Evolutionary conservation across 1,140 invertebrate species (phyloP).

Genomic region (Drosophila subpulchrella): DNA sequence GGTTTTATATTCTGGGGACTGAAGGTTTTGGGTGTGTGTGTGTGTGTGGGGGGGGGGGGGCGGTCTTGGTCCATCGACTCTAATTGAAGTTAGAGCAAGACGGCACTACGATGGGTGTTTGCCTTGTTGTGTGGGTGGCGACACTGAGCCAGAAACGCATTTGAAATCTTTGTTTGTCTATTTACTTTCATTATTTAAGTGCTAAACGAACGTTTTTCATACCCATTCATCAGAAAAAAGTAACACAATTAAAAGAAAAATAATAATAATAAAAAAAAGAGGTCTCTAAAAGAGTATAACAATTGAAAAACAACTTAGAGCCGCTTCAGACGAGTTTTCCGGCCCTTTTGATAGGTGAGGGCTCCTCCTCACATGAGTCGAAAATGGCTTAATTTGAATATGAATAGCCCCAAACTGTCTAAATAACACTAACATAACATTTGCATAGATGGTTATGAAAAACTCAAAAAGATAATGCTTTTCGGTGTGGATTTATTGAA

Average conservation of each 20-base stretch:
- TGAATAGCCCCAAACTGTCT: slow-evolving; percentile 39
- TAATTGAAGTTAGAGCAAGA: slow-evolving; percentile 28
- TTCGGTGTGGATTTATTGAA: slow-evolving; percentile 1
- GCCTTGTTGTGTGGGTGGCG: slow-evolving; percentile 36
- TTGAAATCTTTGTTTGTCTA: slow-evolving; percentile 44
- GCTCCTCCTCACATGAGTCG: slow-evolving; percentile 35
- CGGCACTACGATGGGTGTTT: slow-evolving; percentile 9
- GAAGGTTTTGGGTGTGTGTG: not conserved
- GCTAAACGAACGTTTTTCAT: slow-evolving; percentile 56
- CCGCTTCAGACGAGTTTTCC: slow-evolving; percentile 25
- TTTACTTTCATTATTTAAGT: slow-evolving; percentile 56
- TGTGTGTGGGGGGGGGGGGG: slow-evolving; percentile 8
- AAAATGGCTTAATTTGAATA: slow-evolving; percentile 51
- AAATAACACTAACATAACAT: slow-evolving; percentile 46
- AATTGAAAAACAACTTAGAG: slow-evolving; percentile 33
- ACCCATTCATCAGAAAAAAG: slow-evolving; percentile 29
- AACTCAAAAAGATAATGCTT: slow-evolving; percentile 9
- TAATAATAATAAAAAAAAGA: slow-evolving; percentile 6
- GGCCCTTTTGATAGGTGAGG: not conserved
- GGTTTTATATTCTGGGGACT: slow-evolving; percentile 5
- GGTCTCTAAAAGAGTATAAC: slow-evolving; percentile 7
- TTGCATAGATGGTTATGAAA: slow-evolving; percentile 41
- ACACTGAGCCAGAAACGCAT: slow-evolving; percentile 49
- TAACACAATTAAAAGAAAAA: slow-evolving; percentile 33
- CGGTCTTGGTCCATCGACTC: slow-evolving; percentile 39